Conservation (phyloP, 2,113 vertebrate genomes). For the Malurus melanocephalus region DNA sequence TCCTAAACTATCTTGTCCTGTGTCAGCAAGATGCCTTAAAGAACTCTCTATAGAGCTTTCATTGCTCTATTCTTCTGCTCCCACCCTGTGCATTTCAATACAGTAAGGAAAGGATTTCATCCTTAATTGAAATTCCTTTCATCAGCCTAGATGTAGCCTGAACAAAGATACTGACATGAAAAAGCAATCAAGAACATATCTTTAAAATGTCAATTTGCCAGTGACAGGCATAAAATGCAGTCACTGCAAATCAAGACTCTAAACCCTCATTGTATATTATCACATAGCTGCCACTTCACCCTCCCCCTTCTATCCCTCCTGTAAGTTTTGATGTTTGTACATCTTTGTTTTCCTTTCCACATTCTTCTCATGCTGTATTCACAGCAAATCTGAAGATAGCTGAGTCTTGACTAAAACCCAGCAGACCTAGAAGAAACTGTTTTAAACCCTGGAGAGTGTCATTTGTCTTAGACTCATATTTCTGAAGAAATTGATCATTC, state of each 20-base stretch:
- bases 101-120: constrained; percentile 24
- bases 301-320: neutral
- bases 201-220: constrained; percentile 58
- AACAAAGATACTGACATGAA: constrained; percentile 61
- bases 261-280: constrained; percentile 6
- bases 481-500: constrained; percentile 1
- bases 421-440: constrained; percentile 21
- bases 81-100: constrained; percentile 43
- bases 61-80: constrained; percentile 27
- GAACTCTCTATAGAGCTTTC: constrained; percentile 23
- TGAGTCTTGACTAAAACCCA: constrained; percentile 39
- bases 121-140: constrained; percentile 69
- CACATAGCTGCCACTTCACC: neutral
- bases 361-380: constrained; percentile 38
- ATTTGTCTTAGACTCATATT: constrained; percentile 20
- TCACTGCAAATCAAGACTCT: constrained; percentile 33
- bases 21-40: constrained; percentile 60
- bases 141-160: constrained; percentile 56
- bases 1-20: constrained; percentile 58
- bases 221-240: constrained; percentile 59
- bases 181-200: constrained; percentile 59
- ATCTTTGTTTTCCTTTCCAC: constrained; percentile 48
- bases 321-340: constrained; percentile 10
- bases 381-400: constrained; percentile 14
- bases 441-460: constrained; percentile 1